Evolutionary conservation across 2,888 invertebrate genomes (phyloP), one percentile per base, ranked within the genome.

Genomic region (Microctonus hyperodae): DNA sequence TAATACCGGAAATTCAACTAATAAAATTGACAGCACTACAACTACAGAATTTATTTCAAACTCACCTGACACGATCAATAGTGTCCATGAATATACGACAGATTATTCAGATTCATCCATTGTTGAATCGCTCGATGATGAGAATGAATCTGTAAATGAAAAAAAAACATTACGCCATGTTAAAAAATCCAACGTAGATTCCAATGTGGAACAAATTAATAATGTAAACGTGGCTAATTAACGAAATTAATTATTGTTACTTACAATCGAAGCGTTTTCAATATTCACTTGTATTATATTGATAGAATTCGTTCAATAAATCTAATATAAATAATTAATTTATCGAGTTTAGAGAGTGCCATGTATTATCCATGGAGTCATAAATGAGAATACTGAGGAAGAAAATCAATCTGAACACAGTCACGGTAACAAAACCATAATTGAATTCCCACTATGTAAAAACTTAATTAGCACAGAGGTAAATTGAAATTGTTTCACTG

Each of bases 81-180:
- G 6, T 16, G 16, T 44, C 6, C 44, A 44, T 16, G 7, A 37
- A n/a, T 37, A n/a, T 37, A n/a, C 2, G 1, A 4, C 37, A 13
- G 2, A 44, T 44, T 4, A 16, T 1, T n/a, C 16, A 0, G 16
- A 16, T 7, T 44, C 44, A 44, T 59, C 59, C 25, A 44, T 59
- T 23, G 25, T 23, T 6, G 59, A 59, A 25, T 59, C 59, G 10
- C 11, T 40, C 16, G 37, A 37, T 13, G 59, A 59, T 20, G n/a
- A n/a, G n/a, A 31, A n/a, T 13, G 28, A 59, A 25, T 59, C 59
- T 4, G 44, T 40, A 11, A 20, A n/a, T 1, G 59, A 44, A 25
- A 44, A 44, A 40, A 59, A 59, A 44, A 28, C 59, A 25, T 5
- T 28, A 2, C 13, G 16, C 0, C 2, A 7, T 16, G 16, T 16